Percentiles rank a stretch among this genome's conserved stretches.
phyloP scores from a whole-genome alignment of 2,113 vertebrate genomes.

The Tragelaphus strepsiceros region DNA sequence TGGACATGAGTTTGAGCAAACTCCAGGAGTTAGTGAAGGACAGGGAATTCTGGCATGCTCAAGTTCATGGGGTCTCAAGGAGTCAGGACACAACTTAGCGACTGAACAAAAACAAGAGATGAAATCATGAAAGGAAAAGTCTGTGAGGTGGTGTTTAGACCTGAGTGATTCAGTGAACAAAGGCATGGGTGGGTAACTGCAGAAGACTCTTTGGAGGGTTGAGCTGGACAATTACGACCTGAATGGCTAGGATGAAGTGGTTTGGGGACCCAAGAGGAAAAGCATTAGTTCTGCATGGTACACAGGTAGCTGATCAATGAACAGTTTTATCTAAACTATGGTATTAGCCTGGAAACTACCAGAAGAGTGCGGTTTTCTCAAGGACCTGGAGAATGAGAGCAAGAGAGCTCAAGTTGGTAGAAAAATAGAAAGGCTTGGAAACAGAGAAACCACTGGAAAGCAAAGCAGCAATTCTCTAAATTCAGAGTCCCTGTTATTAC shows the following conservation, averaged over 20 bases:
- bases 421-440: neutral
- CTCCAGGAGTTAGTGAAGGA: neutral
- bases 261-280: neutral
- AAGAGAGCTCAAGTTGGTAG: neutral
- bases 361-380: neutral
- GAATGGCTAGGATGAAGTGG: neutral
- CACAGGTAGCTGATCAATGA: neutral
- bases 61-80: neutral
- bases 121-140: neutral
- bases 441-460: neutral
- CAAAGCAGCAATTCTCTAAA: neutral
- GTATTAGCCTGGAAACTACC: neutral
- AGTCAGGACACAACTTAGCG: rapidly evolving
- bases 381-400: neutral
- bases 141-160: neutral
- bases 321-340: neutral
- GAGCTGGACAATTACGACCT: neutral
- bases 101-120: neutral
- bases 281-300: neutral
- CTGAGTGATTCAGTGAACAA: neutral
- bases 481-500: neutral
- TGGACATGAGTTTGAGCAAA: neutral
- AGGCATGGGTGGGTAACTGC: neutral
- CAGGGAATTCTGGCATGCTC: neutral
- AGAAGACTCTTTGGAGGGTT: neutral